Evolutionary conservation across 2,888 invertebrate genomes (phyloP).

Genomic region (Limnephilus lunatus): DNA sequence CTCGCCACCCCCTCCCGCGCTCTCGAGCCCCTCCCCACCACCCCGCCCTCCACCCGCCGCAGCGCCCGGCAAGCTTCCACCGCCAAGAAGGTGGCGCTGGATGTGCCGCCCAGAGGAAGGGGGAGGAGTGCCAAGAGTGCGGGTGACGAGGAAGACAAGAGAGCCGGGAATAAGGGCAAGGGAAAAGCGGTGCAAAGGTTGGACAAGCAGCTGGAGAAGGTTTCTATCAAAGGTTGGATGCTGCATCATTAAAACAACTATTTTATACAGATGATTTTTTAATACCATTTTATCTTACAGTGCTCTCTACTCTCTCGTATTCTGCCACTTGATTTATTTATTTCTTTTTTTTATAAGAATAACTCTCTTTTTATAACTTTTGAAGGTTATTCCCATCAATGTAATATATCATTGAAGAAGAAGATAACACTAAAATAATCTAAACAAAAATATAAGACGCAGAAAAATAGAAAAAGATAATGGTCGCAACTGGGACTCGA

Average conservation of each 20-base stretch:
- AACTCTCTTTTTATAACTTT: too few relatives aligned
- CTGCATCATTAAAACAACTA: background rate
- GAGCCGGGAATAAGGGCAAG: background rate
- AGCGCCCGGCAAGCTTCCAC: conserved; percentile 45
- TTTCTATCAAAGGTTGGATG: conserved; percentile 30
- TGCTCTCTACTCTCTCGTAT: too few relatives aligned
- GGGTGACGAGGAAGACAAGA: background rate
- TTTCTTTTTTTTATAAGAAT: too few relatives aligned
- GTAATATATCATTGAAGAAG: too few relatives aligned
- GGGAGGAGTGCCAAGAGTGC: background rate
- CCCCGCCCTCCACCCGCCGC: conserved; percentile 42
- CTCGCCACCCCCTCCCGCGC: conserved; percentile 38
- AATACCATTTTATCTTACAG: too few relatives aligned
- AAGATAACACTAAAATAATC: too few relatives aligned
- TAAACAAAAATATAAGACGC: too few relatives aligned
- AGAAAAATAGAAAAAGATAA: too few relatives aligned
- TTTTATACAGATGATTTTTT: background rate
- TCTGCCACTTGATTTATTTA: too few relatives aligned
- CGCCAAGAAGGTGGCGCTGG: background rate
- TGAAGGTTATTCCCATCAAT: too few relatives aligned
- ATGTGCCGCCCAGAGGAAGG: background rate
- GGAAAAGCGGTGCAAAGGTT: conserved; percentile 45
- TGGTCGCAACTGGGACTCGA: too few relatives aligned
- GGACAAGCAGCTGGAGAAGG: conserved; percentile 48
- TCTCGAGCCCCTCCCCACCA: background rate